Evolutionary conservation across 2,888 invertebrate genomes (phyloP).

Genomic region (Dolomedes plantarius): DNA sequence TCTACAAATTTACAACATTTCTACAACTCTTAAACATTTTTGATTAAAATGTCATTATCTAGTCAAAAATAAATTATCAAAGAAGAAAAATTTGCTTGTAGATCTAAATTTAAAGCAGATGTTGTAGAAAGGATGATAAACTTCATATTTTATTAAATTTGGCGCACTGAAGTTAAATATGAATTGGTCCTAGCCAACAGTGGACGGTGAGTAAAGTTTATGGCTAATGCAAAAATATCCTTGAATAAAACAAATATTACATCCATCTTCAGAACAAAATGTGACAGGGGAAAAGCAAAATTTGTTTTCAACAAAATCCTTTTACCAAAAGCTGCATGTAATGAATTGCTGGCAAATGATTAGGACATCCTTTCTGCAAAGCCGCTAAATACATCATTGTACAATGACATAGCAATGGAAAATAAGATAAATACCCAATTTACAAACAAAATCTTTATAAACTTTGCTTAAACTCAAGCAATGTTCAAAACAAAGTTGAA

Average conservation of each 20-base stretch:
- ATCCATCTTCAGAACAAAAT: no score
- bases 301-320: no score
- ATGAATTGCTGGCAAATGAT: background rate
- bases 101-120: slow-evolving; percentile 15
- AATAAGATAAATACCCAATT: no score
- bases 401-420: no score
- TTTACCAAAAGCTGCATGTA: no score
- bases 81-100: no score
- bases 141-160: slow-evolving; percentile 26
- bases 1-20: background rate
- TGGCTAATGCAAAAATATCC: background rate
- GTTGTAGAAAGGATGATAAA: slow-evolving; percentile 38
- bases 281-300: background rate
- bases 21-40: background rate
- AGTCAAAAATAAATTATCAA: no score
- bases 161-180: slow-evolving; percentile 23
- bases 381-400: slow-evolving; percentile 13
- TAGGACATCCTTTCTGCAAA: slow-evolving; percentile 36
- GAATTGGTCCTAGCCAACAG: slow-evolving; percentile 51
- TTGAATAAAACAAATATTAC: background rate
- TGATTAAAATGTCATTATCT: no score
- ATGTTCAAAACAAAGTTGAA: no score
- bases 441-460: no score
- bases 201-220: slow-evolving; percentile 32
- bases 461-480: no score